Base-by-base conservation (phyloP, 2,113 vertebrate species). In the Xiphorhynchus elegans region DNA sequence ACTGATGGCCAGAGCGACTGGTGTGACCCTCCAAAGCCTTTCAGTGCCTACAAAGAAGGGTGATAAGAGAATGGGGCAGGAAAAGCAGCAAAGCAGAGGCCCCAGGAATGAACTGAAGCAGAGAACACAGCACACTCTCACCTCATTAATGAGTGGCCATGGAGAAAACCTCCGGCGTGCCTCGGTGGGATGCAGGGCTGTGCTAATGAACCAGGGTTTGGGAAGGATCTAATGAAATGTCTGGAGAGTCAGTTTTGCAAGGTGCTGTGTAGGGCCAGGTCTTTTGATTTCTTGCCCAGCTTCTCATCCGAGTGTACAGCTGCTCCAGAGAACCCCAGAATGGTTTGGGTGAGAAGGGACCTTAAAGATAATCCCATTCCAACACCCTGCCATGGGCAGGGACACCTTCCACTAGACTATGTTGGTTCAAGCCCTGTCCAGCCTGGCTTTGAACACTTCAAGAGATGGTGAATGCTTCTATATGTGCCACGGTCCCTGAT, bases 1-100 rank as follows among this genome's bases (percentile, higher is more conserved):
- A 17, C 42, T 1, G 4, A 2, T 5, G n/a, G 17, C 89, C 8
- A 0, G 42, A 60, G 40, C 1, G 2, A 17, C 49, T 0, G 0
- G 17, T 16, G 52, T 4, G 10, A 64, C 87, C 84, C 62, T 46
- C 11, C 77, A 39, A 81, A 87, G 64, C 2, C 0, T 74, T 80
- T 93, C 73, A 39, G 7, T 46, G 37, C 12, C 0, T 26, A 37
- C 55, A 74, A 88, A 93, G 66, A 13, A 16, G 82, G 64, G 52
- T 3, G 25, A 73, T 64, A 17, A 89, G 90, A 81, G 89, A 42
- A 74, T 56, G 2, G 28, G 49, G 66, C 60, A 87, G 78, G 25
- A 49, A 59, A 58, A 39, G 3, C 39, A 84, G 86, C 75, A 77
- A 58, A 35, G 6, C 64, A 50, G 77, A 67, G 56, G 81, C 2